Evolutionary conservation across 2,113 vertebrate genomes (phyloP), one percentile per base, ranked within the genome.

Genomic region (Arvicanthis niloticus): DNA sequence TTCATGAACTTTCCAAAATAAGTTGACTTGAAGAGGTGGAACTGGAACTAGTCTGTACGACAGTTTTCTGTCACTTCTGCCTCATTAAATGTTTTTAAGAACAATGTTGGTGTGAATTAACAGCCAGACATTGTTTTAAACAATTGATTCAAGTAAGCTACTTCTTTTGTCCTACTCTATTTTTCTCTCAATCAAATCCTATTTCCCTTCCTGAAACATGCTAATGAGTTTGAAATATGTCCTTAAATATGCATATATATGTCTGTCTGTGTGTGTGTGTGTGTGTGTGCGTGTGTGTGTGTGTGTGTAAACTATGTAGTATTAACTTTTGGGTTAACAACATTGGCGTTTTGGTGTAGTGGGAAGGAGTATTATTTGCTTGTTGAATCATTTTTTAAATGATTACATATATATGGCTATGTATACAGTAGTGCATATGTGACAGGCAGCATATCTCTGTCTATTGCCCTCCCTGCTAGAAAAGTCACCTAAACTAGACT

Each of bases 231-330:
- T 95, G 78, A 94, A 93, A 58, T 84, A 76, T 22, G n/a, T 68
- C 45, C 34, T 91, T 94, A 82, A 93, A 70, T 91, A 96, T 72
- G 89, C 29, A 29, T 56, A 21, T 51, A 60, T 48, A 65, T n/a
- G n/a, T n/a, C n/a, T n/a, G n/a, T n/a, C n/a, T n/a, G n/a, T n/a
- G n/a, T n/a, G n/a, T n/a, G n/a, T n/a, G n/a, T n/a, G n/a, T n/a
- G n/a, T n/a, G n/a, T n/a, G n/a, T n/a, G n/a, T n/a, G n/a, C n/a
- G n/a, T n/a, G n/a, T n/a, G n/a, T n/a, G n/a, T n/a, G n/a, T n/a
- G n/a, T n/a, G n/a, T n/a, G n/a, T n/a, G n/a, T n/a, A n/a, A 96
- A 87, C 58, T 84, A 60, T 17, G 12, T 62, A 77, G 34, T 88
- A 42, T 80, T 93, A n/a, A 34, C 31, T 91, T 95, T 84, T 34